phyloP scores from a whole-genome alignment of 1,140 invertebrate genomes.

The Halesus radiatus region DNA sequence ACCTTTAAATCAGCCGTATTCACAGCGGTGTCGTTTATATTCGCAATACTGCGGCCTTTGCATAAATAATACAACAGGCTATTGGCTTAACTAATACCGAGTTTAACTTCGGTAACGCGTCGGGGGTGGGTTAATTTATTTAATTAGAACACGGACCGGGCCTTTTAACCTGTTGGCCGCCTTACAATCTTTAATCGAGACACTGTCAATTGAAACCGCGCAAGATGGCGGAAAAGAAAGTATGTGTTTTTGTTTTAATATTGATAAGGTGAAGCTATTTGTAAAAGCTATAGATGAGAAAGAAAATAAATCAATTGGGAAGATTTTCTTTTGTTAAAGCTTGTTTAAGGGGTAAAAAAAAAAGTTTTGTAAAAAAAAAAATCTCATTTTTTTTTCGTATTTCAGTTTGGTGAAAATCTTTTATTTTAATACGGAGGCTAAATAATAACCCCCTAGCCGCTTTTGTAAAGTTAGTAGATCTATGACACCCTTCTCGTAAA shows the following conservation, averaged over 20 bases:
- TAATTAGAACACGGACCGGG: constrained; percentile 46
- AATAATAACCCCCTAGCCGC: too few species aligned
- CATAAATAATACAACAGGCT: constrained; percentile 51
- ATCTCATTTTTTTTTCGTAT: too few species aligned
- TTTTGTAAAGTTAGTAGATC: too few species aligned
- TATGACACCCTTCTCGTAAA: too few species aligned
- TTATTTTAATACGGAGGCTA: too few species aligned
- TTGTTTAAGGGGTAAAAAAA: too few species aligned
- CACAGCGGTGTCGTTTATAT: constrained; percentile 29
- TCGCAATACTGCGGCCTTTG: constrained; percentile 38
- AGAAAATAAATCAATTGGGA: too few species aligned
- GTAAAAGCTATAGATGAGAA: neutral
- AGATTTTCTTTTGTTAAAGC: too few species aligned
- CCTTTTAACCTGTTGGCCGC: constrained; percentile 56
- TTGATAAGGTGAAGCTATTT: neutral
- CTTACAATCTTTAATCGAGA: constrained; percentile 34
- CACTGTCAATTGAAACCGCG: neutral
- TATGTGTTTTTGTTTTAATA: neutral
- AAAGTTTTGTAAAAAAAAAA: too few species aligned
- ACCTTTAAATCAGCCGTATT: constrained; percentile 31
- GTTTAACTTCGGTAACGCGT: constrained; percentile 40
- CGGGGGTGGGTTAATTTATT: constrained; percentile 51
- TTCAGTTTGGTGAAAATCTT: too few species aligned
- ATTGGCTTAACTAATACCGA: constrained; percentile 43
- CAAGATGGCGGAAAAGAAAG: neutral